phyloP scores from a whole-genome alignment of 2,113 vertebrate genomes.

The Bagarius yarrelli region DNA sequence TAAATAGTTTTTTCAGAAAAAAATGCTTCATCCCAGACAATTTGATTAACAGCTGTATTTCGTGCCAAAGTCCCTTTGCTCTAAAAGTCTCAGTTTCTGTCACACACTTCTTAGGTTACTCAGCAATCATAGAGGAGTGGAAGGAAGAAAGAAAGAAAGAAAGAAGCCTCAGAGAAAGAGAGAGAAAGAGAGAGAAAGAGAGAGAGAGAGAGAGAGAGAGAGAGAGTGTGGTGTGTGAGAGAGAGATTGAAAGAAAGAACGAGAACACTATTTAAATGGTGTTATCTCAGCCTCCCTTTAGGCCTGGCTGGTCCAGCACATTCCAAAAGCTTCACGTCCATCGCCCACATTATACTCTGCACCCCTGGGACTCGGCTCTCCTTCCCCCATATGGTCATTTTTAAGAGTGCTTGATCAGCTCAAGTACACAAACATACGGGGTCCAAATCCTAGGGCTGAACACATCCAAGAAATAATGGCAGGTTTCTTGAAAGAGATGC shows the following conservation, averaged over 20 bases:
- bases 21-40: constrained; percentile 71
- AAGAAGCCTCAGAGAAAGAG: constrained; percentile 64
- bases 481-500: constrained; percentile 8
- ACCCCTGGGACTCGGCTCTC: constrained; percentile 39
- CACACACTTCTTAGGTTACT: constrained; percentile 76
- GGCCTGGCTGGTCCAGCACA: constrained; percentile 47
- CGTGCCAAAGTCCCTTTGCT: constrained; percentile 58
- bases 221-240: constrained; percentile 45
- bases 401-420: constrained; percentile 34
- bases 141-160: constrained; percentile 64
- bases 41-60: constrained; percentile 76
- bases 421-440: constrained; percentile 20
- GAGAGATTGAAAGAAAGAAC: constrained; percentile 38
- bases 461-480: not conserved
- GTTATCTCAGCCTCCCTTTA: constrained; percentile 49
- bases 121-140: constrained; percentile 63
- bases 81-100: constrained; percentile 67
- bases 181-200: constrained; percentile 44
- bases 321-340: constrained; percentile 52
- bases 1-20: constrained; percentile 64
- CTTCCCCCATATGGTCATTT: constrained; percentile 53
- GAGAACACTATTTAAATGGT: constrained; percentile 49
- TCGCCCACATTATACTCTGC: constrained; percentile 36
- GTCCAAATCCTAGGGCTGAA: constrained; percentile 20
- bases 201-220: constrained; percentile 45